phyloP scores from a whole-genome alignment of 2,113 vertebrate genomes.

The Falcunculus frontatus region DNA sequence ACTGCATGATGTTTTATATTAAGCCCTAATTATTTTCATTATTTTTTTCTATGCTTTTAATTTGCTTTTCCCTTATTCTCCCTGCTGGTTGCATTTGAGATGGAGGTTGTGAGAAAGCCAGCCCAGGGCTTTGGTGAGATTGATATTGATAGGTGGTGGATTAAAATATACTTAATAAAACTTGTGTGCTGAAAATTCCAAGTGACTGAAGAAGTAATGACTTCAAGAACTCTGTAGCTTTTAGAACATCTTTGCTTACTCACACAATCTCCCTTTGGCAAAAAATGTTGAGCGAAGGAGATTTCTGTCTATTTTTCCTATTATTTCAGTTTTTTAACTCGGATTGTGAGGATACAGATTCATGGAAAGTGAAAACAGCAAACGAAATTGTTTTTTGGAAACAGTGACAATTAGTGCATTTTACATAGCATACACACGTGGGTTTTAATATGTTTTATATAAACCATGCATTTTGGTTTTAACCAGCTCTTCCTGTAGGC shows the following conservation, averaged over 20 bases:
- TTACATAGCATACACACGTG: neutral
- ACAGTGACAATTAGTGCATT: neutral
- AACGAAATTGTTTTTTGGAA: neutral
- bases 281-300: neutral
- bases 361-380: neutral
- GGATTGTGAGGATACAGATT: accelerated
- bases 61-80: neutral
- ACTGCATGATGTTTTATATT: neutral
- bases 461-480: neutral
- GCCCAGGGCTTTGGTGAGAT: neutral
- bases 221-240: neutral
- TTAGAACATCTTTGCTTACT: neutral
- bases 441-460: neutral
- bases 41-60: neutral
- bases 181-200: neutral
- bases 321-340: neutral
- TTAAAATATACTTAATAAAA: neutral
- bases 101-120: neutral
- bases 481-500: neutral
- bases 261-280: neutral
- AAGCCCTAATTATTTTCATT: neutral
- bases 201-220: neutral
- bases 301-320: neutral
- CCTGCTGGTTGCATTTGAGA: neutral
- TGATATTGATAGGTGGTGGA: neutral